Evolutionary conservation across 2,797 vertebrate genomes (phyloP).

Genomic region (Bradypodion ventrale): DNA sequence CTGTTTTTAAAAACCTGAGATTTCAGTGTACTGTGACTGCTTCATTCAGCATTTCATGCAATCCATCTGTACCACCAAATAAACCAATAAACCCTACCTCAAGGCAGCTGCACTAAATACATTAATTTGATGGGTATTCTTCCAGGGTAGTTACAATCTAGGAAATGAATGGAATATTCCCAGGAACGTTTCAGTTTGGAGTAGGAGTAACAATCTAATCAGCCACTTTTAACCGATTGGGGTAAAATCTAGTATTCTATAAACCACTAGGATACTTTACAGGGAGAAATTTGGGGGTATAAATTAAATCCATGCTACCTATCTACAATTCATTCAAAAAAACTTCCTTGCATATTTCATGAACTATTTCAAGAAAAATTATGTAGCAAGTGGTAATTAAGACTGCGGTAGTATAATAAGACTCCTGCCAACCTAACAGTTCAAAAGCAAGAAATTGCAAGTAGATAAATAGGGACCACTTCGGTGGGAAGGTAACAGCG

Average conservation of each 20-base stretch:
- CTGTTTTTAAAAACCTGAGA: conserved; percentile 11
- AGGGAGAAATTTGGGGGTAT: no score
- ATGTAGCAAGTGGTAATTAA: no score
- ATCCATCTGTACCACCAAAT: no score
- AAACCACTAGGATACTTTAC: neutral
- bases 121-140: neutral
- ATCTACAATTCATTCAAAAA: neutral
- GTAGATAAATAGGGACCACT: no score
- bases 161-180: neutral
- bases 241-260: neutral
- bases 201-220: neutral
- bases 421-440: no score
- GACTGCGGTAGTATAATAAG: no score
- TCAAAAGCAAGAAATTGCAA: no score
- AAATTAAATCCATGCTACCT: no score
- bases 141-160: neutral
- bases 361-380: neutral
- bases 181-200: no score
- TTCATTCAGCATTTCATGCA: neutral
- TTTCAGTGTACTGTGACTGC: conserved; percentile 11
- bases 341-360: neutral
- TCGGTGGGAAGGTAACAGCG: no score
- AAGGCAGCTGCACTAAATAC: neutral
- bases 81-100: no score
- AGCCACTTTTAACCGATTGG: neutral